Conservation (phyloP, 30 jellyfish, hydroid and myxozoan genomes). For the Aurelia aurita region DNA sequence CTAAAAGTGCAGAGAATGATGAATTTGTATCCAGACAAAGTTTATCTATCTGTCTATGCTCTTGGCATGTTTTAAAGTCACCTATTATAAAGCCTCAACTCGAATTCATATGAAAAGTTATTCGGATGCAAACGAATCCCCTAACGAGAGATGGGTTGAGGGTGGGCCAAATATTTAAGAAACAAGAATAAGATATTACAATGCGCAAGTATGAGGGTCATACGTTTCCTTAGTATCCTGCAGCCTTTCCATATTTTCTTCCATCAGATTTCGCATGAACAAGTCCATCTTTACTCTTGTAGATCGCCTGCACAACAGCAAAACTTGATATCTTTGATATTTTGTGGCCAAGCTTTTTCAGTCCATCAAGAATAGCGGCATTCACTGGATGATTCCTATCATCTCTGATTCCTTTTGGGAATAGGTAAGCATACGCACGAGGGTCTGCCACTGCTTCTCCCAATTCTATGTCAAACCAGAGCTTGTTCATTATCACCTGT, state of each 20-base stretch:
- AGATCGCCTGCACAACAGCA: slow-evolving; percentile 95
- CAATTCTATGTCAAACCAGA: slow-evolving; percentile 86
- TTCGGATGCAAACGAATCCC: too few species aligned
- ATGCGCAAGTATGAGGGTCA: neutral
- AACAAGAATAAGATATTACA: too few species aligned
- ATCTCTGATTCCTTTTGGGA: slow-evolving; percentile 80
- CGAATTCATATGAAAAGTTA: too few species aligned
- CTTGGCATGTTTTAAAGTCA: too few species aligned
- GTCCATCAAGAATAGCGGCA: slow-evolving; percentile 68
- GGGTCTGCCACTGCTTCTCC: slow-evolving; percentile 89
- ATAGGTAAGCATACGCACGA: slow-evolving; percentile 85
- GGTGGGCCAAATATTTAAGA: too few species aligned
- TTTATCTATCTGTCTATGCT: too few species aligned
- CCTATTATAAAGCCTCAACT: too few species aligned
- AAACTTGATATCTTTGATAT: slow-evolving; percentile 36
- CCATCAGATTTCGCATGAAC: slow-evolving; percentile 91
- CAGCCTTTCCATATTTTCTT: slow-evolving; percentile 90
- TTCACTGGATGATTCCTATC: slow-evolving; percentile 67
- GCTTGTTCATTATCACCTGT: slow-evolving; percentile 93
- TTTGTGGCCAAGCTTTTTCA: slow-evolving; percentile 77
- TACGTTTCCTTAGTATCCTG: slow-evolving; percentile 79
- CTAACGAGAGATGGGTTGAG: too few species aligned
- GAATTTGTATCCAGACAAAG: too few species aligned
- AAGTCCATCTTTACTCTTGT: slow-evolving; percentile 57
- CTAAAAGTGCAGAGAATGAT: too few species aligned